A percentile compares a stretch with the other conserved stretches of the same genome.
phyloP scores from a whole-genome alignment of 2,888 invertebrate species.

The Congeria kusceri region DNA sequence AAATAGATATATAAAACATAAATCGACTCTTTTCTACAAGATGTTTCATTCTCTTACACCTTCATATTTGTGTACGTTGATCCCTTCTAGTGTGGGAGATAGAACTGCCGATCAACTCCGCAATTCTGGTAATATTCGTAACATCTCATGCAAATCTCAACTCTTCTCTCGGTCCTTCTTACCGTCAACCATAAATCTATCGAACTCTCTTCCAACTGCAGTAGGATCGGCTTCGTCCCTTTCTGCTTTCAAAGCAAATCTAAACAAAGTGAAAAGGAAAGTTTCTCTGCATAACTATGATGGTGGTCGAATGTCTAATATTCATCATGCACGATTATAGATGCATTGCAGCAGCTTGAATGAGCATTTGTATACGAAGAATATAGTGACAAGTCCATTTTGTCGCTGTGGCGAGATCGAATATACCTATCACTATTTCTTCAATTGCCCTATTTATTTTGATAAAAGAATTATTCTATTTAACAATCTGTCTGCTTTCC shows the following conservation, averaged over 20 bases:
- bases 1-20: neutral
- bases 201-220: neutral
- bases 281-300: neutral
- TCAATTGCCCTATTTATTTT: constrained; percentile 1
- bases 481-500: neutral
- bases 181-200: neutral
- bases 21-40: constrained; percentile 3
- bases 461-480: neutral
- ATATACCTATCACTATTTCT: neutral
- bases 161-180: neutral
- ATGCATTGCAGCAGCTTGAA: neutral
- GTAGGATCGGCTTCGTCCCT: neutral
- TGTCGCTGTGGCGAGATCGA: neutral
- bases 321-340: too few species aligned
- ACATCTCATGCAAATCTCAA: neutral
- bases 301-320: neutral
- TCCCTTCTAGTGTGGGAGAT: neutral
- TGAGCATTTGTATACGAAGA: neutral
- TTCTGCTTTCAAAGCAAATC: neutral
- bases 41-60: constrained; percentile 7
- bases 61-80: neutral
- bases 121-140: neutral
- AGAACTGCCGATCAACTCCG: neutral
- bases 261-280: neutral
- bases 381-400: neutral